phyloP scores from a whole-genome alignment of 2,888 invertebrate genomes.

The Rhingia rostrata region DNA sequence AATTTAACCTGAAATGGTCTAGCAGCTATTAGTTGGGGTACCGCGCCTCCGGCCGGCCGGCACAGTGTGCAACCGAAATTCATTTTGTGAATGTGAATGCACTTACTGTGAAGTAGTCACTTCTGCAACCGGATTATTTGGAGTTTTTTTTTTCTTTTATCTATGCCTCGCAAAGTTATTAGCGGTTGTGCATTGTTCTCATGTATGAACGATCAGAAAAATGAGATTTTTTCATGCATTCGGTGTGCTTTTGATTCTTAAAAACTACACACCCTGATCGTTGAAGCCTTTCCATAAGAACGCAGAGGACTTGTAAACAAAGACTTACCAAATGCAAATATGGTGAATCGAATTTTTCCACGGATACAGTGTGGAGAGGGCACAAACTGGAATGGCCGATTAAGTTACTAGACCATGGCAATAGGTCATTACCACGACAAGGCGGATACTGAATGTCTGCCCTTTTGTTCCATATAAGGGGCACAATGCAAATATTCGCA shows the following conservation, averaged over 20 bases:
- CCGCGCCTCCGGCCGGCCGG: constrained; percentile 22
- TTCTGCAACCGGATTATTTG: constrained; percentile 34
- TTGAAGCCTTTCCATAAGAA: constrained; percentile 9
- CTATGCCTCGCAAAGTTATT: constrained; percentile 23
- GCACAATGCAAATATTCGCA: constrained; percentile 34
- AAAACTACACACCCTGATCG: constrained; percentile 24
- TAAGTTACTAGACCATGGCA: constrained; percentile 70
- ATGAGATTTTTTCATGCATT: neutral
- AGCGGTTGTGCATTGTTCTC: constrained; percentile 38
- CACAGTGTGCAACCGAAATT: constrained; percentile 1
- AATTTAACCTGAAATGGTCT: constrained; percentile 24
- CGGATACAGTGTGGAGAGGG: constrained; percentile 17
- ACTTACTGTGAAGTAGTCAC: constrained; percentile 11
- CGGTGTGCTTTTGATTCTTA: neutral
- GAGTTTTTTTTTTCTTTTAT: constrained; percentile 2
- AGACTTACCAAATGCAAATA: constrained; percentile 21
- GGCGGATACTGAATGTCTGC: constrained; percentile 45
- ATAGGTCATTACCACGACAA: constrained; percentile 70
- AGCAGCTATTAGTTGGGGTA: constrained; percentile 18
- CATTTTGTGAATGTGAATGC: constrained; percentile 9
- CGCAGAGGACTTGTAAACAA: constrained; percentile 19
- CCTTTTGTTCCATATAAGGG: constrained; percentile 27
- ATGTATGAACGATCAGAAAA: constrained; percentile 22
- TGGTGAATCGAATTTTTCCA: constrained; percentile 30
- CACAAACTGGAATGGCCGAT: constrained; percentile 34